phyloP scores from a whole-genome alignment of 2,888 invertebrate species.

The Rhingia campestris region DNA sequence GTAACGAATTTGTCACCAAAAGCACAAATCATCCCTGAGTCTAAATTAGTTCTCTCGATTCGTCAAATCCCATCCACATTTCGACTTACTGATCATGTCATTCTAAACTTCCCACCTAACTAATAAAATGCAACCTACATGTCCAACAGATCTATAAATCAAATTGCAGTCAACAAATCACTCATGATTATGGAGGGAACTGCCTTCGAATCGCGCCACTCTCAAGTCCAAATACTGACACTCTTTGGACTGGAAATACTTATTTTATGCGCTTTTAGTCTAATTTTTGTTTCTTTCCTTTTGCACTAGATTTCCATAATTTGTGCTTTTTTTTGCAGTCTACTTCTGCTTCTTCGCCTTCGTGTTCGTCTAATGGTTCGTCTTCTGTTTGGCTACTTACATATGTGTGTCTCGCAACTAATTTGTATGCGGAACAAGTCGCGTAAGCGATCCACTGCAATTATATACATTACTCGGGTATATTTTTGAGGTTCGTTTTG shows the following conservation, averaged over 20 bases:
- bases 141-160: neutral
- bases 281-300: conserved; percentile 7
- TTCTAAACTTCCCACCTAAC: too few species aligned
- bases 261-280: conserved; percentile 54
- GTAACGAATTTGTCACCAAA: too few species aligned
- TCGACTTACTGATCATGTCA: neutral
- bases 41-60: too few species aligned
- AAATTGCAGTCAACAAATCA: conserved; percentile 9
- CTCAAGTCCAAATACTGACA: conserved; percentile 35
- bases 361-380: neutral
- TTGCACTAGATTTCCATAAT: conserved; percentile 62
- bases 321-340: conserved; percentile 38
- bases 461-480: conserved; percentile 48
- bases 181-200: neutral
- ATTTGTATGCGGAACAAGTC: conserved; percentile 72
- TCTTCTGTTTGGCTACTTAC: conserved; percentile 13
- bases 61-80: neutral
- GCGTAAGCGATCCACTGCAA: conserved; percentile 64
- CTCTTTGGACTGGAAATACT: conserved; percentile 40
- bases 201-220: conserved; percentile 44
- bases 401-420: conserved; percentile 10
- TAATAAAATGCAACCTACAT: too few species aligned
- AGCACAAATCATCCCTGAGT: too few species aligned
- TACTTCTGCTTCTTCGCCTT: conserved; percentile 18
- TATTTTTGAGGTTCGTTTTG: conserved; percentile 33